Conservation (phyloP, 2,113 vertebrate genomes). For the Azemiops feae region DNA sequence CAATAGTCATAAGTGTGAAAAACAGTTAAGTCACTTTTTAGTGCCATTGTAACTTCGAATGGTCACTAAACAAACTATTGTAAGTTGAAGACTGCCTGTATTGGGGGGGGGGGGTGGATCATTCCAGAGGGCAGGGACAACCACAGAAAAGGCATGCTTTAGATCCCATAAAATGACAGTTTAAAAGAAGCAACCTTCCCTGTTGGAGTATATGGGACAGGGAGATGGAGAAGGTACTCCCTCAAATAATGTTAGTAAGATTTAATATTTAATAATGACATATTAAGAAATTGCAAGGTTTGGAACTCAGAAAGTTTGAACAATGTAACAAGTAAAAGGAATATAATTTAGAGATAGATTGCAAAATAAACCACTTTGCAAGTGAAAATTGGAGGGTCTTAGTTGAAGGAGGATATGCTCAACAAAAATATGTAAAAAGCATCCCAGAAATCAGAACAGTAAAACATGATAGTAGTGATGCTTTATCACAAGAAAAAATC, state of each 20-base stretch:
- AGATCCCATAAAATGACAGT: neutral
- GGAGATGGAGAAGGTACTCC: neutral
- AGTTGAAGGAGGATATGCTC: neutral
- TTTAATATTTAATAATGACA: neutral
- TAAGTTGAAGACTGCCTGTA: neutral
- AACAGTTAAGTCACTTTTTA: neutral
- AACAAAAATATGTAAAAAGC: neutral
- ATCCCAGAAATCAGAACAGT: neutral
- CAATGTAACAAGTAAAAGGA: neutral
- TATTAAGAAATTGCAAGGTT: neutral
- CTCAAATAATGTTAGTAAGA: neutral
- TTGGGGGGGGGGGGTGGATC: neutral
- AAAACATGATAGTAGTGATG: neutral
- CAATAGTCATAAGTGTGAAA: neutral
- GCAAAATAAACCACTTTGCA: neutral
- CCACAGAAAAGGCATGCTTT: neutral
- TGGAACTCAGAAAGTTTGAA: neutral
- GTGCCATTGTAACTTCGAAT: neutral
- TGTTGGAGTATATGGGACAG: neutral
- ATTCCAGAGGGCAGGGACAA: neutral
- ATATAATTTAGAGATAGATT: neutral
- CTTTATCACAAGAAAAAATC: neutral
- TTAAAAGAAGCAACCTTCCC: neutral
- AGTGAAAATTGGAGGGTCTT: accelerated
- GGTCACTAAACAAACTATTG: neutral